A percentile compares a stretch with the other conserved stretches of the same genome.
Conservation (phyloP, 2,113 vertebrate genomes). For the Hippocampus abdominalis region DNA sequence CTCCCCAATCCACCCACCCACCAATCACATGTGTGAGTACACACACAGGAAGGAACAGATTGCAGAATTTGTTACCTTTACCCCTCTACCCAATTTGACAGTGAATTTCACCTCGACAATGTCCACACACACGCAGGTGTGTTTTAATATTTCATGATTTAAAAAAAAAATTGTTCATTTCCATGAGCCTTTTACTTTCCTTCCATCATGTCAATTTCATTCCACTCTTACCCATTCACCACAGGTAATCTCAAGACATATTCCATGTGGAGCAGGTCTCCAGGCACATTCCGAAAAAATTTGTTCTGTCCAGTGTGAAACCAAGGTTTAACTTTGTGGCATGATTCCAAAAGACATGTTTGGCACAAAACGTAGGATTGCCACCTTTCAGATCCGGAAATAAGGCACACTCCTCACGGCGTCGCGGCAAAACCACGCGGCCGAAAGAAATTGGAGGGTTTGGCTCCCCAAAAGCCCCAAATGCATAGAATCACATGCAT, state of each 20-base stretch:
- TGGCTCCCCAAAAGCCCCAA: too few species aligned
- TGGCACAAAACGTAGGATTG: too few species aligned
- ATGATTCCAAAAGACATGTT: neutral
- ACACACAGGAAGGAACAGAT: conserved; percentile 55
- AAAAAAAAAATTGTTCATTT: neutral
- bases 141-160: conserved; percentile 1
- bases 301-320: neutral
- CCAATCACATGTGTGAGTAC: conserved; percentile 31
- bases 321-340: neutral
- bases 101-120: conserved; percentile 62
- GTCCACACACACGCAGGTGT: conserved; percentile 2
- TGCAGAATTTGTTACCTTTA: conserved; percentile 42
- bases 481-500: too few species aligned
- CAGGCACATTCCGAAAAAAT: neutral
- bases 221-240: neutral
- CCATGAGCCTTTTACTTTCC: neutral
- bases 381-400: too few species aligned
- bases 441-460: too few species aligned
- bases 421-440: too few species aligned
- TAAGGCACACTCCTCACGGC: too few species aligned
- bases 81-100: conserved; percentile 38
- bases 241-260: neutral
- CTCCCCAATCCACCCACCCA: conserved; percentile 19
- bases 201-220: neutral
- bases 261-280: neutral